phyloP scores from a whole-genome alignment of 2,113 vertebrate species.

The Rhombomys opimus region DNA sequence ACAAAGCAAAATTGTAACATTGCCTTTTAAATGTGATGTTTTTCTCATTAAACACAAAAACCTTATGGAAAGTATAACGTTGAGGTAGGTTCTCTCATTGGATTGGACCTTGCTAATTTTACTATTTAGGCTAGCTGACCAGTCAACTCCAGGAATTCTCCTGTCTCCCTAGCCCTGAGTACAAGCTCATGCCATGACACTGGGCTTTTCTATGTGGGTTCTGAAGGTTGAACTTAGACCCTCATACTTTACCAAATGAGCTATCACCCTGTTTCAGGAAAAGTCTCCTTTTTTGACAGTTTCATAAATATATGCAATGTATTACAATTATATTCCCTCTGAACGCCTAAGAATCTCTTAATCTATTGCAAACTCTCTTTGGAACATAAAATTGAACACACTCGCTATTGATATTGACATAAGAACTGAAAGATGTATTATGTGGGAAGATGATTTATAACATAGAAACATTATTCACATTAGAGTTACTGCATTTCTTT shows the following conservation, averaged over 20 bases:
- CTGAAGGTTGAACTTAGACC: not conserved
- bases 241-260: not conserved
- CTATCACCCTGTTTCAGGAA: not conserved
- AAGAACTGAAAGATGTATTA: not conserved
- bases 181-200: not conserved
- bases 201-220: not conserved
- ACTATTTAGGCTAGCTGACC: not conserved
- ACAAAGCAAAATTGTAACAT: not conserved
- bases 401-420: not conserved
- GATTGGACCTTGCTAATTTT: not conserved
- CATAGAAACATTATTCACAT: not conserved
- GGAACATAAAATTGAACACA: constrained; percentile 3
- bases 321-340: not conserved
- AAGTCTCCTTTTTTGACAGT: too few relatives aligned
- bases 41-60: not conserved
- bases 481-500: not conserved
- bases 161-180: not conserved
- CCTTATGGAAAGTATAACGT: not conserved
- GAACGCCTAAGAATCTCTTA: not conserved
- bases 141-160: not conserved
- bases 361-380: constrained; percentile 18
- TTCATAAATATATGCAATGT: not conserved
- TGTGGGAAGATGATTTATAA: constrained; percentile 13
- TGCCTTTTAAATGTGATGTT: not conserved
- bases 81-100: not conserved